These are phyloP conservation scores for Threskiornis aethiopicus DNA, from an alignment of 2,797 vertebrate genomes.

Conservation along the genomic window DNA sequence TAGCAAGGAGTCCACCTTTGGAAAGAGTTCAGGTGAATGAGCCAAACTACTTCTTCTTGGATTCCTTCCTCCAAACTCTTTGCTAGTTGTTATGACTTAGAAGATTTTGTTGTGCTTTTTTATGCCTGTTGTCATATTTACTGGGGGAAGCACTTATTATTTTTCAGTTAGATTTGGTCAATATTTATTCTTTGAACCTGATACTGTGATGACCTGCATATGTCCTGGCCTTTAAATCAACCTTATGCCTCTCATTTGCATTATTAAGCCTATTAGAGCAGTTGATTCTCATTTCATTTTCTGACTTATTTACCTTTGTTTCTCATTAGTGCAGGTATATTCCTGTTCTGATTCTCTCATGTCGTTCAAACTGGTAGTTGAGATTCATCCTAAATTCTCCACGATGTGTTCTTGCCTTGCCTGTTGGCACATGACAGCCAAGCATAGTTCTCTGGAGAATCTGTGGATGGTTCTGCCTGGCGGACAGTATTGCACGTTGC, in stretches of 20 bases:
- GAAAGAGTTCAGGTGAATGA: not conserved
- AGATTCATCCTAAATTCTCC: not conserved
- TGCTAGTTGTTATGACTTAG: not conserved
- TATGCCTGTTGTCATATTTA: not conserved
- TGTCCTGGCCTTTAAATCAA: not conserved
- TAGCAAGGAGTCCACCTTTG: accelerated
- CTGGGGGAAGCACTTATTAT: accelerated
- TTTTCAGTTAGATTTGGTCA: not conserved
- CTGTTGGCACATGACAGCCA: not conserved
- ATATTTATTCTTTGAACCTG: not conserved
- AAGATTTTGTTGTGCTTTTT: not conserved
- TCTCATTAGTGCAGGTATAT: not conserved
- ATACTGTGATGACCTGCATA: not conserved
- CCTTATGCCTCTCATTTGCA: not conserved
- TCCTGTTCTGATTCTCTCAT: not conserved
- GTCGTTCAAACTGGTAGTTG: not conserved
- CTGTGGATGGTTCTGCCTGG: not conserved
- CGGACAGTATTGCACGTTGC: accelerated
- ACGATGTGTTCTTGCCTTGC: not conserved
- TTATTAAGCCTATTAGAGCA: not conserved
- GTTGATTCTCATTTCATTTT: not conserved
- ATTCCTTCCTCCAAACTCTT: not conserved
- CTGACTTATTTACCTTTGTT: not conserved
- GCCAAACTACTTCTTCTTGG: not conserved
- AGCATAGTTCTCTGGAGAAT: not conserved